A percentile compares a stretch with the other conserved stretches of the same genome.
phyloP scores from a whole-genome alignment of 2,888 invertebrate genomes.

The Pollenia griseotomentosa region DNA sequence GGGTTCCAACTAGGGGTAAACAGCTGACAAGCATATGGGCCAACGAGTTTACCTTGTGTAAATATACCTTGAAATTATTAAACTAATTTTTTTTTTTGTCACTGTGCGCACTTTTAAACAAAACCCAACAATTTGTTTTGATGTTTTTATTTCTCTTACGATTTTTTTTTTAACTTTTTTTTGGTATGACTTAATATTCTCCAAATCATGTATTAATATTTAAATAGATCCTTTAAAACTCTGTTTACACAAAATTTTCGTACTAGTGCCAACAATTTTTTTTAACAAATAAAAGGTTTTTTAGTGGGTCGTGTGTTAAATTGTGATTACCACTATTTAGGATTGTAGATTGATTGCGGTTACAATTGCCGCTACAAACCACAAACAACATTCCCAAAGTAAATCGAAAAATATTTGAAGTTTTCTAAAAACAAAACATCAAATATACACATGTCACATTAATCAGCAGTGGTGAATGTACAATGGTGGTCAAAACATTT shows the following conservation, averaged over 20 bases:
- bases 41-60: no score
- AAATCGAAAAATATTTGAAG: not conserved
- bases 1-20: no score
- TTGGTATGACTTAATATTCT: not conserved
- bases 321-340: conserved; percentile 16
- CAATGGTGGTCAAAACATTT: no score
- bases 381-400: conserved; percentile 2
- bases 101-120: no score
- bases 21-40: no score
- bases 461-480: conserved; percentile 29
- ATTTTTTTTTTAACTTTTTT: no score
- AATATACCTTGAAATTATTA: no score
- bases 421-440: not conserved
- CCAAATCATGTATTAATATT: not conserved
- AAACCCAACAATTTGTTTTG: no score
- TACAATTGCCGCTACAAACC: conserved; percentile 38
- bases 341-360: conserved; percentile 20
- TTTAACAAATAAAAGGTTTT: conserved; percentile 2
- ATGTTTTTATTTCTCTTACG: no score
- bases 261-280: conserved; percentile 21
- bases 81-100: no score
- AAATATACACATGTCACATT: conserved; percentile 27
- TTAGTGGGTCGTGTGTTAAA: not conserved
- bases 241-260: not conserved
- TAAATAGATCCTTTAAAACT: not conserved